Percentiles rank a stretch among this genome's conserved stretches.
Conservation (phyloP, 2,888 invertebrate species). For the Patella ulyssiponensis region DNA sequence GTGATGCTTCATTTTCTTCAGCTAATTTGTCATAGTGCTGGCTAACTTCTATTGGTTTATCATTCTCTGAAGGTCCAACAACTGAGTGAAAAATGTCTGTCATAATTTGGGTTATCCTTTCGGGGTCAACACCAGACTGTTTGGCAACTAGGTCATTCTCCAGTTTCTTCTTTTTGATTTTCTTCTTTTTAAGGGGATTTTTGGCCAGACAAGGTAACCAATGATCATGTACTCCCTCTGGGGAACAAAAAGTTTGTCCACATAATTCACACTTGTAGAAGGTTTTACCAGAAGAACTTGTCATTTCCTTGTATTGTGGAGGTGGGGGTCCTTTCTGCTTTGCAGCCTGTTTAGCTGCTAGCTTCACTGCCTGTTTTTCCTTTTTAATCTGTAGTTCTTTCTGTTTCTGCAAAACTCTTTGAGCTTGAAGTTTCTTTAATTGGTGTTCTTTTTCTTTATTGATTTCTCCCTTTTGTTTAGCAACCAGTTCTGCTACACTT, state of each 20-base stretch:
- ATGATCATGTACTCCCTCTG: slow-evolving; percentile 33
- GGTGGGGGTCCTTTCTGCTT: slow-evolving; percentile 4
- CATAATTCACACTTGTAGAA: slow-evolving; percentile 37
- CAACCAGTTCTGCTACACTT: background rate
- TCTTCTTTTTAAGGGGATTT: background rate
- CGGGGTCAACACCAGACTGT: background rate
- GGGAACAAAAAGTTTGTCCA: slow-evolving; percentile 38
- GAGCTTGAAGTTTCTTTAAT: background rate
- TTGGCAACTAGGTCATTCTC: background rate
- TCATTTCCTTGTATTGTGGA: slow-evolving; percentile 34
- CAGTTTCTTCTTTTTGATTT: background rate
- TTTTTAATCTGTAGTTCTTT: background rate
- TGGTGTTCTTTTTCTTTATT: slow-evolving; percentile 1
- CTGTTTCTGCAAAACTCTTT: background rate
- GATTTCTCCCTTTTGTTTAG: background rate
- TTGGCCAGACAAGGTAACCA: slow-evolving; percentile 21
- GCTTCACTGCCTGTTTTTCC: background rate
- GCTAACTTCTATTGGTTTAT: background rate
- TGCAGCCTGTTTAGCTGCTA: background rate
- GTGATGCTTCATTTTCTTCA: background rate
- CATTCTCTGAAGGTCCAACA: background rate
- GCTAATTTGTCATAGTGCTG: background rate
- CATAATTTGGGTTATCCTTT: background rate
- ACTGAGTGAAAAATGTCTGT: background rate
- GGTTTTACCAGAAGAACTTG: slow-evolving; percentile 38